phyloP scores from a whole-genome alignment of 1,140 invertebrate species.

The Pseudomyrmex concolor region DNA sequence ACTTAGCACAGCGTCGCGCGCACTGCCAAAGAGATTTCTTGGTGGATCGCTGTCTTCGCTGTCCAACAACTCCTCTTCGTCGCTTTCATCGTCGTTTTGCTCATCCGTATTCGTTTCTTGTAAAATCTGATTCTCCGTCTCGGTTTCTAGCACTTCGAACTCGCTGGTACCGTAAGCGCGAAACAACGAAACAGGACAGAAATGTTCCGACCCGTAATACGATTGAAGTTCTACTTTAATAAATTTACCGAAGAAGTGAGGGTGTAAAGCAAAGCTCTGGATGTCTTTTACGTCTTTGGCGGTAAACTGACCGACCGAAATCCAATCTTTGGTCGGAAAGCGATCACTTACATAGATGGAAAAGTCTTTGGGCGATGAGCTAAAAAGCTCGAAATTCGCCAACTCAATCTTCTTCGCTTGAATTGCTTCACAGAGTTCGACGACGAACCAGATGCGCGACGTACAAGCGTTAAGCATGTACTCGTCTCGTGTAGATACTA shows the following conservation, averaged over 20 bases:
- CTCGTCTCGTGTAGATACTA: slow-evolving; percentile 96
- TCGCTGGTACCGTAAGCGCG: slow-evolving; percentile 96
- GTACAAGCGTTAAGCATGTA: slow-evolving; percentile 99
- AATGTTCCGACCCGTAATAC: slow-evolving; percentile 98
- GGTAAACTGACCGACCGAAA: slow-evolving; percentile 93
- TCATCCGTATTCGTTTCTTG: slow-evolving; percentile 86
- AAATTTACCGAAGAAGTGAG: slow-evolving; percentile 96
- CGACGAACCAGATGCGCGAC: slow-evolving; percentile 96
- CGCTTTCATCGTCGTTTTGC: slow-evolving; percentile 88
- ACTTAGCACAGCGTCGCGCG: slow-evolving; percentile 93
- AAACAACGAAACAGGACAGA: slow-evolving; percentile 97
- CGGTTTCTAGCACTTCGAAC: slow-evolving; percentile 94
- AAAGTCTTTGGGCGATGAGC: slow-evolving; percentile 97
- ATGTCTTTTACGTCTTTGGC: slow-evolving; percentile 94
- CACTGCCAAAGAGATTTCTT: slow-evolving; percentile 92
- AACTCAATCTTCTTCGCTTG: slow-evolving; percentile 97
- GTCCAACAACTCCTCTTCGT: slow-evolving; percentile 83
- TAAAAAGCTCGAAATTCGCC: slow-evolving; percentile 99
- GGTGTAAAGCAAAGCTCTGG: slow-evolving; percentile 93
- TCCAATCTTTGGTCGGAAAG: slow-evolving; percentile 97
- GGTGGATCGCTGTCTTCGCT: slow-evolving; percentile 82
- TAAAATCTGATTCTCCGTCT: slow-evolving; percentile 85
- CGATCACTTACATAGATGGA: slow-evolving; percentile 94
- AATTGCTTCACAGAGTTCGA: slow-evolving; percentile 98
- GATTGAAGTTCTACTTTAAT: slow-evolving; percentile 96